These are phyloP conservation scores for Lagopus muta DNA, from an alignment of 2,113 vertebrate genomes.

Conservation along the genomic window DNA sequence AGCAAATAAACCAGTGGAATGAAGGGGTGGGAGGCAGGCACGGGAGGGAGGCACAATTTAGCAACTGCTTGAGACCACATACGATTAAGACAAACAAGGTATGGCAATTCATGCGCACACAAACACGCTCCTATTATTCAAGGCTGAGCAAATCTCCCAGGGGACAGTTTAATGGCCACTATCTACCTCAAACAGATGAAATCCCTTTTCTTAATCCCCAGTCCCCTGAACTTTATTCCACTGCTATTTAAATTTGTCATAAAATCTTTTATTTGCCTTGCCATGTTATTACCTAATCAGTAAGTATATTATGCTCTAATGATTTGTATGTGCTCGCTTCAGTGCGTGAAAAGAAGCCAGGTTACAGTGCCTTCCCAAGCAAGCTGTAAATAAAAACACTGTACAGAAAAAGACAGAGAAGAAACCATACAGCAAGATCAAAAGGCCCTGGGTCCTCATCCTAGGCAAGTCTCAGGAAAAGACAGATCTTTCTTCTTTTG, in stretches of 20 bases:
- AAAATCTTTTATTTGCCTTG: conserved; percentile 34
- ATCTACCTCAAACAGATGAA: conserved; percentile 39
- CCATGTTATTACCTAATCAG: conserved; percentile 31
- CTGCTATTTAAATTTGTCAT: conserved; percentile 36
- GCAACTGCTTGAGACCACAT: not conserved
- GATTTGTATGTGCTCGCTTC: not conserved
- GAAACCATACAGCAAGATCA: not conserved
- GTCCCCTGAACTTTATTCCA: conserved; percentile 3
- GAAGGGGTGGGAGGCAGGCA: fast-evolving
- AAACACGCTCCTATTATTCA: not conserved
- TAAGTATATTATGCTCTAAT: not conserved
- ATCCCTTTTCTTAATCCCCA: conserved; percentile 11
- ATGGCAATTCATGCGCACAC: not conserved
- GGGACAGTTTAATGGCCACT: conserved; percentile 15
- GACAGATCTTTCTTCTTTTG: not conserved
- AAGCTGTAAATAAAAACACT: not conserved
- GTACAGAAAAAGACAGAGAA: not conserved
- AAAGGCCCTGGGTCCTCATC: not conserved
- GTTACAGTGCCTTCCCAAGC: not conserved
- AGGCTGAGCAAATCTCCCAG: conserved; percentile 19
- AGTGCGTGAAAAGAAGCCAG: not conserved
- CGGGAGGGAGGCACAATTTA: not conserved
- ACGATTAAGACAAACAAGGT: not conserved
- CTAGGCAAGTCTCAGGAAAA: not conserved
- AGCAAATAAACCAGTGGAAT: not conserved